Percentiles rank a stretch among this genome's conserved stretches.
phyloP scores from a whole-genome alignment of 2,888 invertebrate species.

The Zaprionus bogoriensis region DNA sequence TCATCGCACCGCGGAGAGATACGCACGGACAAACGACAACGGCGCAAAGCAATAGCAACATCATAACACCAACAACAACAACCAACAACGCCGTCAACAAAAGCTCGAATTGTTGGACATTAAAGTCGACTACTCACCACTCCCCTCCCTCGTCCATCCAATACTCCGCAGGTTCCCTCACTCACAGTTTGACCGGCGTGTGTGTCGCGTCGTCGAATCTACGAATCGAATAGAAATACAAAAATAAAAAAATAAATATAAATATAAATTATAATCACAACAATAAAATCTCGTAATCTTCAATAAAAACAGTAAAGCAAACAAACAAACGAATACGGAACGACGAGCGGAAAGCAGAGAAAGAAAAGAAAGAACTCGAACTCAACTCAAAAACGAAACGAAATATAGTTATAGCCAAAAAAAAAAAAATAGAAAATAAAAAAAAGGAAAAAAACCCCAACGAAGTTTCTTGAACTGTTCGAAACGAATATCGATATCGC shows the following conservation, averaged over 20 bases:
- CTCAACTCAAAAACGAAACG: not conserved
- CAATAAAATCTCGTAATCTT: too few species aligned
- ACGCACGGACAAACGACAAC: constrained; percentile 36
- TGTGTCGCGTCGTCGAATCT: not conserved
- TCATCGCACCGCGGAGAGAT: constrained; percentile 48
- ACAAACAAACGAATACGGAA: not conserved
- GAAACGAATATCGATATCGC: not conserved
- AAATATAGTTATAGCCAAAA: too few species aligned
- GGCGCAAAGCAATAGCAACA: constrained; percentile 8
- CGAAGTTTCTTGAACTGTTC: constrained; percentile 7
- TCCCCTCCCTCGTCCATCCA: not conserved
- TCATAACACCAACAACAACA: not conserved
- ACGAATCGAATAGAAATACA: not conserved
- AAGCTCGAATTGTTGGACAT: not conserved
- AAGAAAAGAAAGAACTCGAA: not conserved
- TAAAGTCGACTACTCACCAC: not conserved
- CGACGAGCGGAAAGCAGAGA: not conserved
- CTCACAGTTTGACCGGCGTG: not conserved
- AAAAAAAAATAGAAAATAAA: not conserved
- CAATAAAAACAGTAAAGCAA: constrained; percentile 15
- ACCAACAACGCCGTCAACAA: not conserved
- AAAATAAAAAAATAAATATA: not conserved
- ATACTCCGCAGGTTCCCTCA: too few species aligned
- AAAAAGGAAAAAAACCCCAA: not conserved
- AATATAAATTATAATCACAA: not conserved